Evolutionary conservation across 2,797 vertebrate genomes (phyloP).

Genomic region (Phrynocephalus forsythii): DNA sequence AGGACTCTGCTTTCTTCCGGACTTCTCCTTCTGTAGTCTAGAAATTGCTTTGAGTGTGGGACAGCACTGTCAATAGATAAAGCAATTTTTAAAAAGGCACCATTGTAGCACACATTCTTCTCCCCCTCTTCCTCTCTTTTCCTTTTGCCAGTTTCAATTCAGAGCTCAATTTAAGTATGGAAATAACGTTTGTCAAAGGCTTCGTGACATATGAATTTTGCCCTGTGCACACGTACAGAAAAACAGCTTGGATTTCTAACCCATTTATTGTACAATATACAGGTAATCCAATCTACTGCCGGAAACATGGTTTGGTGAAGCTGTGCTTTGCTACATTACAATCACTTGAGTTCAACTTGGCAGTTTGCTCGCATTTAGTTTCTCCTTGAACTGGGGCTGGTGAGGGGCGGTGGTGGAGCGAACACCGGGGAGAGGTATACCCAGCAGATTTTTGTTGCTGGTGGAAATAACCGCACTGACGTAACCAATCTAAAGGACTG

Average conservation of each 20-base stretch:
- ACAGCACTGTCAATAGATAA: constrained; percentile 72
- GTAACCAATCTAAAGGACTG: constrained; percentile 32
- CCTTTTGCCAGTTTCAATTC: constrained; percentile 65
- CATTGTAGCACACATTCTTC: constrained; percentile 55
- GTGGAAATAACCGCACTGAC: constrained; percentile 43
- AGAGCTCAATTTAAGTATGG: constrained; percentile 74
- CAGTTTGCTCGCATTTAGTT: constrained; percentile 67
- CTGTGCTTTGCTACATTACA: constrained; percentile 56
- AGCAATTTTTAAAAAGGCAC: constrained; percentile 69
- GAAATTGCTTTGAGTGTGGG: constrained; percentile 72
- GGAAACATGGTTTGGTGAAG: constrained; percentile 66
- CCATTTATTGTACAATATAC: constrained; percentile 70
- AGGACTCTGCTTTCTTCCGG: constrained; percentile 67
- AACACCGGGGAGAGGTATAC: constrained; percentile 15
- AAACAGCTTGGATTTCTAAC: constrained; percentile 70
- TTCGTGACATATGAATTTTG: constrained; percentile 69
- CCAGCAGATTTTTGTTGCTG: constrained; percentile 36
- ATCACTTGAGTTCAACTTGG: constrained; percentile 64
- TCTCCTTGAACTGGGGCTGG: constrained; percentile 51
- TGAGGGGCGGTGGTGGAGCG: too few species aligned
- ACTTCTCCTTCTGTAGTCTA: constrained; percentile 56
- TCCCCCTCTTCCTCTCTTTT: constrained; percentile 10
- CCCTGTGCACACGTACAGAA: constrained; percentile 37
- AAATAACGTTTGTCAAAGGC: constrained; percentile 74
- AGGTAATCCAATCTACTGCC: constrained; percentile 72